These are phyloP conservation scores for Poeciliopsis occidentalis DNA, from an alignment of 2,113 vertebrate species.

Conservation along the genomic window DNA sequence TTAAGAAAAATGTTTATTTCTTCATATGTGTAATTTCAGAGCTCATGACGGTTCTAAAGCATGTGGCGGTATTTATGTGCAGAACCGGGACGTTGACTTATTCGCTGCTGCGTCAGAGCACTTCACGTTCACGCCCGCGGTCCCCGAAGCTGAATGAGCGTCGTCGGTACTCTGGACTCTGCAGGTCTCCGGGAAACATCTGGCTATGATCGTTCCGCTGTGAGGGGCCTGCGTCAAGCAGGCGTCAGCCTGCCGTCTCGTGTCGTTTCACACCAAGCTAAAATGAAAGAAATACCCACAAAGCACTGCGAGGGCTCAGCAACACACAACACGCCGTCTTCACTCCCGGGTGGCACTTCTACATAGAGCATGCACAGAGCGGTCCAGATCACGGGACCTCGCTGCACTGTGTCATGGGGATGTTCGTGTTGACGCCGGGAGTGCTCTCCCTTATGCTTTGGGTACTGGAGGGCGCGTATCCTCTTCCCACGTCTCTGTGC, in stretches of 20 bases:
- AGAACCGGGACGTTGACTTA: background rate
- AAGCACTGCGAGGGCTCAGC: constrained; percentile 21
- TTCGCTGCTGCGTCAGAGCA: background rate
- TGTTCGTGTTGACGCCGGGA: constrained; percentile 71
- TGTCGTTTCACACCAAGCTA: constrained; percentile 14
- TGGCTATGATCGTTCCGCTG: constrained; percentile 5
- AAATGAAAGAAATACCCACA: constrained; percentile 28
- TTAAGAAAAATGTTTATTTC: too few species aligned
- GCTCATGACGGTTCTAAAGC: background rate
- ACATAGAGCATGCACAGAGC: background rate
- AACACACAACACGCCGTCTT: constrained; percentile 3
- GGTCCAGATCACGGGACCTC: constrained; percentile 44
- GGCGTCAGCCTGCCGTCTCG: background rate
- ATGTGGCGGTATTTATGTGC: background rate
- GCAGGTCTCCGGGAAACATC: constrained; percentile 1
- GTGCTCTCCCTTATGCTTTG: constrained; percentile 61
- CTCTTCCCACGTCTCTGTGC: too few species aligned
- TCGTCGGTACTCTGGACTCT: background rate
- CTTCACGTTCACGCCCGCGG: background rate
- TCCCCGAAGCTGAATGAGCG: background rate
- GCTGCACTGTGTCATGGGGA: constrained; percentile 47
- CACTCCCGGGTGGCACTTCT: background rate
- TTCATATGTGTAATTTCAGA: background rate
- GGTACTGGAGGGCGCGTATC: constrained; percentile 16
- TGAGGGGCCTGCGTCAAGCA: constrained; percentile 9